phyloP scores from a whole-genome alignment of 2,113 vertebrate genomes.

The Cercocebus atys region DNA sequence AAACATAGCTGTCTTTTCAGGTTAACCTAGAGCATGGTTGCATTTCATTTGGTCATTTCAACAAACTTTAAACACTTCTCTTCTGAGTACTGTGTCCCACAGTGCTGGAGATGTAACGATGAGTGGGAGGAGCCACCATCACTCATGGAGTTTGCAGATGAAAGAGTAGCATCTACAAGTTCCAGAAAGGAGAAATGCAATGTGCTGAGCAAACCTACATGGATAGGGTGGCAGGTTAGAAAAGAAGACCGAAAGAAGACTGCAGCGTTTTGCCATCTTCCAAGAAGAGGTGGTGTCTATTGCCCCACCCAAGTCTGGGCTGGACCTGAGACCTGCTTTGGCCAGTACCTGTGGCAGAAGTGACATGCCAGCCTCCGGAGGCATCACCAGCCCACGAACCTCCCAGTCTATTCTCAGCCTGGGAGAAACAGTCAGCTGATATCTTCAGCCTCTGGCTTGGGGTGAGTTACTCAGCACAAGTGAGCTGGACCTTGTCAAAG shows the following conservation, averaged over 20 bases:
- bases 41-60: not conserved
- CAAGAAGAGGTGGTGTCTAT: accelerated
- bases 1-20: not conserved
- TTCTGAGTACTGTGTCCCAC: not conserved
- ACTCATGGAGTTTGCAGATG: not conserved
- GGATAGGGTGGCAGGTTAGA: too few species aligned
- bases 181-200: not conserved
- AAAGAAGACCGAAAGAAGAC: not conserved
- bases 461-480: not conserved
- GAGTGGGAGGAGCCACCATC: not conserved
- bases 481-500: too few species aligned
- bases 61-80: not conserved
- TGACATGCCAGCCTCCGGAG: accelerated
- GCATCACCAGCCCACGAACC: not conserved
- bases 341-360: not conserved
- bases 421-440: not conserved
- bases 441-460: not conserved
- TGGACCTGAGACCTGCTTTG: not conserved
- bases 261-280: accelerated
- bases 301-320: not conserved
- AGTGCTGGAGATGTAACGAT: accelerated
- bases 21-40: not conserved
- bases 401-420: not conserved
- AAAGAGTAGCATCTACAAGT: accelerated
- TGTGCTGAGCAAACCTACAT: accelerated